phyloP scores from a whole-genome alignment of 2,113 vertebrate species.

The Gallinago jamesoni region DNA sequence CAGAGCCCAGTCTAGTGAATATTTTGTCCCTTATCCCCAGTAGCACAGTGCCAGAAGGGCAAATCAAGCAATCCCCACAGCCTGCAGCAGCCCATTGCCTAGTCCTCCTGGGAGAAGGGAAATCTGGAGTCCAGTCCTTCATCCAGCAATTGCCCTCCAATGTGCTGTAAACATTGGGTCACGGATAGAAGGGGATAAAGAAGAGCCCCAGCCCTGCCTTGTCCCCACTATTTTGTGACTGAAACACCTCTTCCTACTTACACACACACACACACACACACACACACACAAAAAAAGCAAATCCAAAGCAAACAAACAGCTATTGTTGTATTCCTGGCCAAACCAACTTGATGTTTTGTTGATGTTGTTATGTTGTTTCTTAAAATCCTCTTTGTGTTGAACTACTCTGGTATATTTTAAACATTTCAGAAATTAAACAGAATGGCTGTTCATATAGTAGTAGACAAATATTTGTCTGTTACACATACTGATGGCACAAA shows the following conservation, averaged over 20 bases:
- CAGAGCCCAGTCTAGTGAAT: not conserved
- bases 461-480: slow-evolving; percentile 6
- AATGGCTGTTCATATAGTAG: not conserved
- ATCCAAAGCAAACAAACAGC: not conserved
- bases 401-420: not conserved
- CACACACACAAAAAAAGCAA: not conserved
- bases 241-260: not conserved
- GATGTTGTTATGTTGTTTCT: not conserved
- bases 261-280: no score
- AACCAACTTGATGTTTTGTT: not conserved
- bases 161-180: not conserved
- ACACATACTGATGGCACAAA: not conserved
- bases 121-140: not conserved
- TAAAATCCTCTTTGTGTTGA: not conserved
- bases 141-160: not conserved
- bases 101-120: not conserved
- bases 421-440: not conserved
- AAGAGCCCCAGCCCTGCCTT: not conserved
- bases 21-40: not conserved
- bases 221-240: not conserved
- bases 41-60: not conserved
- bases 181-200: not conserved
- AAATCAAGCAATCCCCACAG: not conserved
- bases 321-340: not conserved
- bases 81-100: not conserved